Base-by-base conservation (phyloP, 2,797 vertebrate species). In the Chloroceryle amazona region DNA sequence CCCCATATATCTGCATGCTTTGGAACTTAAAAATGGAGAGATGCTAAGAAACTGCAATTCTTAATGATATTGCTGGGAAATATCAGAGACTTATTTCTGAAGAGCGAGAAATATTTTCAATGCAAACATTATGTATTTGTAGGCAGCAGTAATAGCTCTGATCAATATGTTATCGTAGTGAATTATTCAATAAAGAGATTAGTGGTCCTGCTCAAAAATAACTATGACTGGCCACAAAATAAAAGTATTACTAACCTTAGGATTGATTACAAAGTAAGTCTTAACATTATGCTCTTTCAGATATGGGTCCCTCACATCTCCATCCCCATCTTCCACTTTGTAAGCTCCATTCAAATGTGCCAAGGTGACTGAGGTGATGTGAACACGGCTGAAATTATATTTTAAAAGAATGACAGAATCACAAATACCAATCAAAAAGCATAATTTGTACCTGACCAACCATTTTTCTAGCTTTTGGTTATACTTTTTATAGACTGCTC, bases 211-310 rank as follows among this genome's bases (percentile, higher is more conserved):
- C 80, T 96, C 41, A 81, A 79, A 92, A 86, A 13, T 22, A 81
- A 89, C 44, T 82, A 67, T 5, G n/a, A 89, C 29, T 93, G 54
- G 60, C 39, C 79, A 86, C 58, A 85, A 68, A 92, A 93, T 46
- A 70, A 44, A 92, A 91, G 49, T 46, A 57, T 22, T 79, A 98
- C 98, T 97, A 87, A 99, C 99, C 99, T 99, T 99, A n/a, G 99
- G 99, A 97, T 99, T 99, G 98, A 99, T 99, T 95, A 99, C 99
- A 94, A 99, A 99, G 97, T 98, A 99, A 82, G 99, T 99, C 97
- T 99, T 98, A 96, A 99, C 98, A 61, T 98, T 98, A 37, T 99
- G 99, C 72, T 99, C 99, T 80, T 99, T 99, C 96, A 99, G 98
- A 97, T 99, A 99, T 3, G 98, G 98, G 91, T 99, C 99, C 94